These are phyloP conservation scores for Lepidothrix coronata DNA, from an alignment of 2,113 vertebrate genomes.

Conservation along the genomic window DNA sequence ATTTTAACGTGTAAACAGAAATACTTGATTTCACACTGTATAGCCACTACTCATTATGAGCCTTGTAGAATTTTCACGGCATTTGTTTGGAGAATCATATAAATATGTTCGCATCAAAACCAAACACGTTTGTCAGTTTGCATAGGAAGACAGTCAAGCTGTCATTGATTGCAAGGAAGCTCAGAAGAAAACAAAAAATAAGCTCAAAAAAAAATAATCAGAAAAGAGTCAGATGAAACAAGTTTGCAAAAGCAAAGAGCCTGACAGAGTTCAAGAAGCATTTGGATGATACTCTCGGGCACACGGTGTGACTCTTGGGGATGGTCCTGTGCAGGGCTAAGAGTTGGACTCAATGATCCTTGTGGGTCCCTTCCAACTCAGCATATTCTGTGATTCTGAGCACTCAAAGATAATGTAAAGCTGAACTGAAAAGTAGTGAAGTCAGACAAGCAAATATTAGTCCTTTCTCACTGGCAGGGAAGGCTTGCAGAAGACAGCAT, in stretches of 20 bases:
- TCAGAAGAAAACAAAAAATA: not conserved
- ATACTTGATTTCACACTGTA: not conserved
- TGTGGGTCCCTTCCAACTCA: not conserved
- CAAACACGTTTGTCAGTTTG: not conserved
- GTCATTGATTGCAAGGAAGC: not conserved
- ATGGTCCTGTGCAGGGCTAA: not conserved
- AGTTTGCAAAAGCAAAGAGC: not conserved
- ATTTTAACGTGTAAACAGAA: not conserved
- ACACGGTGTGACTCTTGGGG: not conserved
- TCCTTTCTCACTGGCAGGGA: not conserved
- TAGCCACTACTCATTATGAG: not conserved
- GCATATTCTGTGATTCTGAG: not conserved
- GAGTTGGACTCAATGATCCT: not conserved
- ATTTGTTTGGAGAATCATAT: not conserved
- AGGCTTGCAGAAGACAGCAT: not conserved
- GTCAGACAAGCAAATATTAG: not conserved
- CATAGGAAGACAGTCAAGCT: not conserved
- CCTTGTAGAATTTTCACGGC: not conserved
- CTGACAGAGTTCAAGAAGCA: not conserved
- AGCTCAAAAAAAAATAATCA: not conserved
- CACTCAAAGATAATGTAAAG: not conserved
- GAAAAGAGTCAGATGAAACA: not conserved
- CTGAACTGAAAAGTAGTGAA: not conserved
- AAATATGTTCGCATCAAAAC: not conserved
- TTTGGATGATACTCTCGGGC: not conserved